Base-by-base conservation (phyloP, 2,888 invertebrate species). In the Dasypogon diadema region DNA sequence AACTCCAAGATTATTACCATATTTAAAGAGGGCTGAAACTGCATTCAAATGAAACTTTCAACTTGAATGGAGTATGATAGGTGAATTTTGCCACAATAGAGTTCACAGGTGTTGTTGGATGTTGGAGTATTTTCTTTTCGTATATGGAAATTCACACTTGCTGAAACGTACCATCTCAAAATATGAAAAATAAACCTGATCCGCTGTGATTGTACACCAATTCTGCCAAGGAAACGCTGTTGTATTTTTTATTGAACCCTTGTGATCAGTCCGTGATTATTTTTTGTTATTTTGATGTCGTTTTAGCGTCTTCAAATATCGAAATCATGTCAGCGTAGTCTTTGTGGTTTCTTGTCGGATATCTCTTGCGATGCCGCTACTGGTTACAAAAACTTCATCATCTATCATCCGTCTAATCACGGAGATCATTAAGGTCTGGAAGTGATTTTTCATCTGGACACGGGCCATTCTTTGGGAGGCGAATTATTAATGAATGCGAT, bases 401-500 rank as follows among this genome's bases (percentile, higher is more conserved):
- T 65, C 65, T 65, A 65, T 65, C 65, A 65, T 65, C 65, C 10
- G 65, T 65, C 65, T 65, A 65, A 65, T 65, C 65, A 46, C 6
- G 46, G 24, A 48, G 65, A 65, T 65, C 65, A 65, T 65, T 65
- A 65, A 65, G 46, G 48, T 10, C 26, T 21, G 65, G 37, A 48
- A 24, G 48, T 65, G 42, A 65, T 65, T 65, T 65, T 65, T 65
- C 65, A 65, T 65, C 46, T 48, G 65, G 46, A 65, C 65, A 65
- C 48, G 46, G 46, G 24, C 46, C 48, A 42, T 42, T 42, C 65
- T 48, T 16, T 46, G 37, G 65, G 65, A 65, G 48, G 65, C 24
- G 18, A 14, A 24, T 65, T 46, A 65, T 65, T 65, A 65, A 65
- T 65, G 65, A 46, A 65, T 3, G 10, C 24, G 48, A 65, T 46